These are phyloP conservation scores for Paramormyrops kingsleyae DNA, from an alignment of 2,113 vertebrate genomes.

Conservation along the genomic window DNA sequence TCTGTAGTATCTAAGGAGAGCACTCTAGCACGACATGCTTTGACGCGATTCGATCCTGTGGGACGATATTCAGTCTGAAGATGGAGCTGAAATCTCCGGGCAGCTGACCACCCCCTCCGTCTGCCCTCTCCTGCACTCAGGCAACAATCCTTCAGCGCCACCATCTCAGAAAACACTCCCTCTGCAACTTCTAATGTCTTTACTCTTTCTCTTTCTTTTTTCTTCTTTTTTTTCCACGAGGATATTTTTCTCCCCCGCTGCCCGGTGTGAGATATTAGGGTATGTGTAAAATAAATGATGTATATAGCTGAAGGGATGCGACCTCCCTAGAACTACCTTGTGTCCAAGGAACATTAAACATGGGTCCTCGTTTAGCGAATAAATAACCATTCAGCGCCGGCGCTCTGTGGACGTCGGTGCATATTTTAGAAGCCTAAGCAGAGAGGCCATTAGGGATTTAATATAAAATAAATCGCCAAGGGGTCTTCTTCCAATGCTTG, in stretches of 20 bases:
- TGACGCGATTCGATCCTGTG: background rate
- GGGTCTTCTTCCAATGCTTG: slow-evolving; percentile 90
- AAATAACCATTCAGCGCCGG: slow-evolving; percentile 97
- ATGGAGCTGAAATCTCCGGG: background rate
- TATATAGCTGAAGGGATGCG: slow-evolving; percentile 95
- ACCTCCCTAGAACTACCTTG: slow-evolving; percentile 94
- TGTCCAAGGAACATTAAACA: slow-evolving; percentile 99
- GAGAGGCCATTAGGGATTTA: slow-evolving; percentile 99
- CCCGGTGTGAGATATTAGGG: slow-evolving; percentile 95
- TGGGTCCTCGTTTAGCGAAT: slow-evolving; percentile 99
- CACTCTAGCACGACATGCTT: background rate
- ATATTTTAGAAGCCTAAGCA: slow-evolving; percentile 95
- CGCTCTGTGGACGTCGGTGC: slow-evolving; percentile 90
- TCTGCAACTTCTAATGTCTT: slow-evolving; percentile 58
- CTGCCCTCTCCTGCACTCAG: background rate
- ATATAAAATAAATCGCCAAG: slow-evolving; percentile 99
- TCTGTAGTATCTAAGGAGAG: background rate
- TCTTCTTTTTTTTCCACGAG: slow-evolving; percentile 51
- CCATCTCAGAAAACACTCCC: slow-evolving; percentile 33
- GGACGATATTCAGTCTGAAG: background rate
- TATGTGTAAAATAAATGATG: slow-evolving; percentile 99
- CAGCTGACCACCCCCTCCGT: background rate
- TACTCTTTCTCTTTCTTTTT: slow-evolving; percentile 10
- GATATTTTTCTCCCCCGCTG: slow-evolving; percentile 75
- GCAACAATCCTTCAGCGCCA: slow-evolving; percentile 9